Conservation (phyloP, 2,113 vertebrate species). For the Ovis canadensis region DNA sequence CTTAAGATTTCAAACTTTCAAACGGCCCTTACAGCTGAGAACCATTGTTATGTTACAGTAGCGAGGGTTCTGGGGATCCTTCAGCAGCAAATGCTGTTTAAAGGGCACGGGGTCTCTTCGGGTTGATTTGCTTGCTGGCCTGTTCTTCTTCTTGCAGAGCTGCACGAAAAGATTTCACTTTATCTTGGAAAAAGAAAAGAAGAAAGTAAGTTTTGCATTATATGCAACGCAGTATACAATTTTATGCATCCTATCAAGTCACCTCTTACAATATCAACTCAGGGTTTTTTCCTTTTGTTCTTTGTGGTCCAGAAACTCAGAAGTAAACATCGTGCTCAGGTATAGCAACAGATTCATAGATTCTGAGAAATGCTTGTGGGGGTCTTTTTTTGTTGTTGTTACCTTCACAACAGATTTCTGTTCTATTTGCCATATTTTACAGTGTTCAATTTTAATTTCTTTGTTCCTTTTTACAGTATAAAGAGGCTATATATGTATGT, state of each 20-base stretch:
- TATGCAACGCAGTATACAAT: not conserved
- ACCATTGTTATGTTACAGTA: slow-evolving; percentile 78
- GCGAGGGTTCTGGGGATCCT: slow-evolving; percentile 71
- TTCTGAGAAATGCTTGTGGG: not conserved
- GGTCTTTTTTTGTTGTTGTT: not conserved
- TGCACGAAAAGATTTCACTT: slow-evolving; percentile 97
- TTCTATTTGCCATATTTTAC: not conserved
- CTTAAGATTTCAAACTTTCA: slow-evolving; percentile 81
- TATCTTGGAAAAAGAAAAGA: slow-evolving; percentile 81
- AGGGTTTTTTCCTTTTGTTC: not conserved
- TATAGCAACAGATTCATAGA: not conserved
- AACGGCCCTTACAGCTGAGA: slow-evolving; percentile 78
- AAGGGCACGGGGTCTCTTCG: slow-evolving; percentile 94
- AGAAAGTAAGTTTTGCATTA: not conserved
- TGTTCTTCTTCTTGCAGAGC: slow-evolving; percentile 96
- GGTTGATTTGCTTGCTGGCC: slow-evolving; percentile 97
- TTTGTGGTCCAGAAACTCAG: not conserved
- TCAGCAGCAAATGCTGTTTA: slow-evolving; percentile 81
- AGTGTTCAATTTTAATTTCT: not conserved
- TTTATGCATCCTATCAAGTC: not conserved
- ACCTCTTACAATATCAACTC: not conserved
- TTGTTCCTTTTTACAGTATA: not conserved
- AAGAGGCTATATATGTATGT: not conserved
- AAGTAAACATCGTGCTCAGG: not conserved
- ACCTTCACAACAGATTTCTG: not conserved